Evolutionary conservation across 2,888 invertebrate genomes (phyloP).

Genomic region (Griposia aprilina): DNA sequence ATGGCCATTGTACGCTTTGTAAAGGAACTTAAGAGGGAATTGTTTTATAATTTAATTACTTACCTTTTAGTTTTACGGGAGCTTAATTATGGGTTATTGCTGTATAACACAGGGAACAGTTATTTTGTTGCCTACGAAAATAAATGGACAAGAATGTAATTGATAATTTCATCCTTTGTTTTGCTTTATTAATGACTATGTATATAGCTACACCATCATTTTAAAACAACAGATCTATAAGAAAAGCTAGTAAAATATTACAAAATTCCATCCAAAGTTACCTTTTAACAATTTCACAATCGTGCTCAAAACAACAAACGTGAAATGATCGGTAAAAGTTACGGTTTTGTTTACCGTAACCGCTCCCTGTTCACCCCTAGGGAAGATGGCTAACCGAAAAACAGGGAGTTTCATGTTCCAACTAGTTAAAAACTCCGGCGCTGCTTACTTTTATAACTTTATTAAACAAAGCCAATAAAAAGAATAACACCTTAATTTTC

Average conservation of each 20-base stretch:
- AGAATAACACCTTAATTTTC: not conserved
- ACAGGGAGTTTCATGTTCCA: slow-evolving; percentile 65
- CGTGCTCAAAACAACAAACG: slow-evolving; percentile 71
- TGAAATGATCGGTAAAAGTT: slow-evolving; percentile 78
- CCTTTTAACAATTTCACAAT: slow-evolving; percentile 32
- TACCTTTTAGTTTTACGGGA: slow-evolving; percentile 31
- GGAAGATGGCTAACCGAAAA: slow-evolving; percentile 67
- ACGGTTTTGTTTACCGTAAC: slow-evolving; percentile 79
- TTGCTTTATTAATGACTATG: not conserved
- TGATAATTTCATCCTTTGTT: not conserved
- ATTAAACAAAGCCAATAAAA: slow-evolving; percentile 28
- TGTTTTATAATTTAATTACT: slow-evolving; percentile 49
- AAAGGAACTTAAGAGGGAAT: slow-evolving; percentile 27
- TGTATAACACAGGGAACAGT: not conserved
- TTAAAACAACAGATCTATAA: not conserved
- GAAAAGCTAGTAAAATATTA: not conserved
- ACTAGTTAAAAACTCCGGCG: slow-evolving; percentile 57
- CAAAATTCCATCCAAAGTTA: slow-evolving; percentile 16
- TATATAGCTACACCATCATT: not conserved
- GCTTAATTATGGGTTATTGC: not conserved
- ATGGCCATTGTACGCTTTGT: slow-evolving; percentile 36
- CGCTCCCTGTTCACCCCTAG: slow-evolving; percentile 67
- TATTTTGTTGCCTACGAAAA: not conserved
- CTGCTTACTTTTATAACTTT: slow-evolving; percentile 37
- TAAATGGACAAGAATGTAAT: not conserved